phyloP scores from a whole-genome alignment of 2,113 vertebrate genomes.

The Bos indicus region DNA sequence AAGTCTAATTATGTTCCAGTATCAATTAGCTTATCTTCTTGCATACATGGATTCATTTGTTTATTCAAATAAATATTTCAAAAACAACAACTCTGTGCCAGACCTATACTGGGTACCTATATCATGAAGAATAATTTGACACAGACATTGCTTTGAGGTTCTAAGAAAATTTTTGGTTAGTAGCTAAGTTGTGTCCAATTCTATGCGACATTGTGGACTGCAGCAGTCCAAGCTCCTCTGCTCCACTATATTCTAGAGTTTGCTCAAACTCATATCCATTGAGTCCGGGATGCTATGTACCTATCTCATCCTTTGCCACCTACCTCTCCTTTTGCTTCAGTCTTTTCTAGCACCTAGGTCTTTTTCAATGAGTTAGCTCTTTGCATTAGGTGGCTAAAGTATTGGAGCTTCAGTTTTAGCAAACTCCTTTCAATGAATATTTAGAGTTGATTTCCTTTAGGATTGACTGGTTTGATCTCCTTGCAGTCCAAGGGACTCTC shows the following conservation, averaged over 20 bases:
- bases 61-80: background rate
- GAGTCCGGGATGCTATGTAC: background rate
- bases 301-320: background rate
- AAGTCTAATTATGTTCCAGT: background rate
- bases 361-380: background rate
- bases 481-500: background rate
- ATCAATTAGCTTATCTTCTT: background rate
- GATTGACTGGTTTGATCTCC: background rate
- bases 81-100: background rate
- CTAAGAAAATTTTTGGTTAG: background rate
- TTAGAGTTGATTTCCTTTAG: background rate
- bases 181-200: background rate
- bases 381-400: background rate
- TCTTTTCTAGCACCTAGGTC: background rate
- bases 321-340: background rate
- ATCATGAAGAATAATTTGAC: background rate
- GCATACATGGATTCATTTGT: background rate
- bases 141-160: background rate
- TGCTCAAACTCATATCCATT: background rate
- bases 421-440: background rate
- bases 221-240: background rate
- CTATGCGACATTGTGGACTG: rapidly evolving
- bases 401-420: background rate
- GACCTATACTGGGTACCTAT: rapidly evolving
- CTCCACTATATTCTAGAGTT: background rate